phyloP scores from a whole-genome alignment of 2,888 invertebrate species.

The Caenorhabditis sp. region DNA sequence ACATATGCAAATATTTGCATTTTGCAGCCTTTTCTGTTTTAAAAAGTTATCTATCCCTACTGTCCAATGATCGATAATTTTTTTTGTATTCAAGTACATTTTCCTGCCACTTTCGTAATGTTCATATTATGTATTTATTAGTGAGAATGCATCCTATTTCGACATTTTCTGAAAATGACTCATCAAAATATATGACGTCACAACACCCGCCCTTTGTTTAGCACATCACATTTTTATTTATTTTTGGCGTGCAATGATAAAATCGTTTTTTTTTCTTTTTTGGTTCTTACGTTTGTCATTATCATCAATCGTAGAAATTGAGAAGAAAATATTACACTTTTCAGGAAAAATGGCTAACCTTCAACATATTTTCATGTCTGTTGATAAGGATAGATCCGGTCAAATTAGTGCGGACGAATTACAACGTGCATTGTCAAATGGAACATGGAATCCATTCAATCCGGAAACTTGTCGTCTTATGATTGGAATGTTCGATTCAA shows the following conservation, averaged over 20 bases:
- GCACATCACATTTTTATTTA: not conserved
- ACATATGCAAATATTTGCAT: too few relatives aligned
- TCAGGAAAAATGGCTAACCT: conserved; percentile 26
- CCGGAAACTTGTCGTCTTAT: conserved; percentile 94
- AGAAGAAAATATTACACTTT: not conserved
- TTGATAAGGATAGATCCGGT: conserved; percentile 57
- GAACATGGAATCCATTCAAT: conserved; percentile 95
- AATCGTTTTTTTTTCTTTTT: too few relatives aligned
- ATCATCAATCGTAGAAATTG: too few relatives aligned
- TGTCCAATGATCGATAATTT: too few relatives aligned
- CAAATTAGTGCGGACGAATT: conserved; percentile 58
- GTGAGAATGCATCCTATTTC: too few relatives aligned
- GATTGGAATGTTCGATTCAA: conserved; percentile 97
- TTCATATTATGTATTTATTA: too few relatives aligned
- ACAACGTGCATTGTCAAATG: conserved; percentile 86
- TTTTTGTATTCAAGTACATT: too few relatives aligned
- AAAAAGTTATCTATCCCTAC: too few relatives aligned
- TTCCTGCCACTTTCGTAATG: too few relatives aligned
- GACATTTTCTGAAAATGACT: not conserved
- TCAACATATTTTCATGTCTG: conserved; percentile 49
- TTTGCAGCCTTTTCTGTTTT: too few relatives aligned
- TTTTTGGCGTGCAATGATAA: too few relatives aligned
- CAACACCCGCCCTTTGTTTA: not conserved
- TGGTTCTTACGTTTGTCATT: too few relatives aligned
- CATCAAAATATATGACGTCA: not conserved